These are phyloP conservation scores for Esox niger DNA, from an alignment of 2,113 vertebrate species.

Conservation along the genomic window DNA sequence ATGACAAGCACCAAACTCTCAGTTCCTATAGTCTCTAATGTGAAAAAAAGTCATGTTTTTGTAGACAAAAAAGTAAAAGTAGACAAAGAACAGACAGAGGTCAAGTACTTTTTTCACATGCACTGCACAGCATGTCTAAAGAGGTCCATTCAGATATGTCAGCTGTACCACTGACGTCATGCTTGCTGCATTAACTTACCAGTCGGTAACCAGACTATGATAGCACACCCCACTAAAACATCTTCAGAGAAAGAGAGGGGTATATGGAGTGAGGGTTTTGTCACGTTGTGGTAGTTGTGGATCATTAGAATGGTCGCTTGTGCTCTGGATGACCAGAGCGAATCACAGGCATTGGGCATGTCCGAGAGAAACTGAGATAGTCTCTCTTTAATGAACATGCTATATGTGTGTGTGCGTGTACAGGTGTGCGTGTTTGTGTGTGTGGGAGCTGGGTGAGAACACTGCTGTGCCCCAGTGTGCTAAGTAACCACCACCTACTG, in stretches of 20 bases:
- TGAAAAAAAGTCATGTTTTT: too few relatives aligned
- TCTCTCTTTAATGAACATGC: conserved; percentile 15
- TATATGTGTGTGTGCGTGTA: conserved; percentile 35
- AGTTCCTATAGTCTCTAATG: too few relatives aligned
- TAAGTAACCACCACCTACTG: conserved; percentile 63
- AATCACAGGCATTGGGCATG: conserved; percentile 1
- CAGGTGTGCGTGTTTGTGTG: neutral
- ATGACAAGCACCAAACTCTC: too few relatives aligned
- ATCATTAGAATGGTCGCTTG: conserved; percentile 22
- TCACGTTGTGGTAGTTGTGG: conserved; percentile 35
- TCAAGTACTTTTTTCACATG: too few relatives aligned
- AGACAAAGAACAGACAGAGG: too few relatives aligned
- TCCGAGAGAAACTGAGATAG: neutral
- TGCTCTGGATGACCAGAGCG: conserved; percentile 13
- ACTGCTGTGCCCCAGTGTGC: conserved; percentile 66
- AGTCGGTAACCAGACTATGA: neutral
- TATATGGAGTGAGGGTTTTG: conserved; percentile 29
- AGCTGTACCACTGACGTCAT: too few relatives aligned
- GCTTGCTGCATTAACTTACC: too few relatives aligned
- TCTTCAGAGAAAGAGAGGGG: conserved; percentile 16
- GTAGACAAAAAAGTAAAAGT: too few relatives aligned
- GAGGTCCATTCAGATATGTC: too few relatives aligned
- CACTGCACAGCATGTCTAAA: too few relatives aligned
- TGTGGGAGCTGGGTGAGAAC: conserved; percentile 43
- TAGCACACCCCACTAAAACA: neutral